These are phyloP conservation scores for Euzophera pinguis DNA, from an alignment of 2,888 invertebrate genomes.

Conservation along the genomic window DNA sequence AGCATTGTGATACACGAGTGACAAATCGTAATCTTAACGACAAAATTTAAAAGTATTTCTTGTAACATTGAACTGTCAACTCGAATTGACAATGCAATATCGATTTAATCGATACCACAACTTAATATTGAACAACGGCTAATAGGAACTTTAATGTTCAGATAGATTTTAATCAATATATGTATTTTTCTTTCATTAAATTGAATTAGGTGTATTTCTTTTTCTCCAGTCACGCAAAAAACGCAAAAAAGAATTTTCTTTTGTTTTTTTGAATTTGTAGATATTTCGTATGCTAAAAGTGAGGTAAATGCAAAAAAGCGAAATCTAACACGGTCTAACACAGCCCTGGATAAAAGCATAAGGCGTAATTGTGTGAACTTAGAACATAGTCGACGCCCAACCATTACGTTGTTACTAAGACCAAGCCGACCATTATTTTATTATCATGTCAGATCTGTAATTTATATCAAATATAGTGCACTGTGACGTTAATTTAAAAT, in stretches of 20 bases:
- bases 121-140: neutral
- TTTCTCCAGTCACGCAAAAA: no score
- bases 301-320: no score
- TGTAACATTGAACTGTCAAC: constrained; percentile 9
- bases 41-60: constrained; percentile 1
- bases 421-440: constrained; percentile 55
- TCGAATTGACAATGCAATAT: neutral
- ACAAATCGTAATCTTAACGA: constrained; percentile 5
- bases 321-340: neutral
- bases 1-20: constrained; percentile 3
- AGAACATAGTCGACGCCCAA: constrained; percentile 22
- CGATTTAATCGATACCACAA: constrained; percentile 1
- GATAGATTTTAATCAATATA: no score
- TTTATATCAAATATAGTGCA: constrained; percentile 43
- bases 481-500: constrained; percentile 50
- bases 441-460: constrained; percentile 49
- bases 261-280: no score
- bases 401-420: constrained; percentile 43
- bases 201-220: no score
- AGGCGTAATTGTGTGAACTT: constrained; percentile 39
- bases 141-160: neutral
- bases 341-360: neutral
- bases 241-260: no score
- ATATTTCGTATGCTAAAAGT: no score
- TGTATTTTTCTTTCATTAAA: no score